These are phyloP conservation scores for Aspidoscelis tigris DNA, from an alignment of 2,113 vertebrate species.

Conservation along the genomic window DNA sequence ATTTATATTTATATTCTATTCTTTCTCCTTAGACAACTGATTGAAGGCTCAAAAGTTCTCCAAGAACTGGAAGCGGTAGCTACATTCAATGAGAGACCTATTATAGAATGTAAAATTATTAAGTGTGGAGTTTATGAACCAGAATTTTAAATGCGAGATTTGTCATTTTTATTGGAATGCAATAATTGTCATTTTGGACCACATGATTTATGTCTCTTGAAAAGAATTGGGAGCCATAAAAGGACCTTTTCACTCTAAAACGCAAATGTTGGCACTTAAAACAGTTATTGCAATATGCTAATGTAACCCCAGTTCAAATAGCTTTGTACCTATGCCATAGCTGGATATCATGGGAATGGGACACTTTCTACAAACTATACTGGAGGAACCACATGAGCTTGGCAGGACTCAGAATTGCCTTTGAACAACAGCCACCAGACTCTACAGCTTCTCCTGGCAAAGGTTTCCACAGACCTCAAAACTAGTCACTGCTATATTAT, in stretches of 20 bases:
- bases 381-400: too few species aligned
- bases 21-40: constrained; percentile 75
- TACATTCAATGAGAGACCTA: constrained; percentile 84
- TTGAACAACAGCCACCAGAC: background rate
- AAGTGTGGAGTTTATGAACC: constrained; percentile 78
- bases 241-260: constrained; percentile 18
- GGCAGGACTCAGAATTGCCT: background rate
- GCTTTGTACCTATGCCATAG: too few species aligned
- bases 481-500: too few species aligned
- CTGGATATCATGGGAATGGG: too few species aligned
- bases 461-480: too few species aligned
- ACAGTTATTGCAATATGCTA: background rate
- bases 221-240: constrained; percentile 31
- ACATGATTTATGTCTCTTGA: constrained; percentile 17
- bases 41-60: constrained; percentile 86
- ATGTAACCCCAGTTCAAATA: background rate
- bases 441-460: too few species aligned
- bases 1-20: constrained; percentile 4
- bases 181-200: background rate
- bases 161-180: constrained; percentile 12
- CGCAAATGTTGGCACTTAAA: background rate
- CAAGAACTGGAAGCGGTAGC: constrained; percentile 77
- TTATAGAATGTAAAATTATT: constrained; percentile 75
- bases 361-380: background rate
- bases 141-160: constrained; percentile 21